These are phyloP conservation scores for Drosophila formosana DNA, from an alignment of 2,888 invertebrate genomes.

Conservation along the genomic window DNA sequence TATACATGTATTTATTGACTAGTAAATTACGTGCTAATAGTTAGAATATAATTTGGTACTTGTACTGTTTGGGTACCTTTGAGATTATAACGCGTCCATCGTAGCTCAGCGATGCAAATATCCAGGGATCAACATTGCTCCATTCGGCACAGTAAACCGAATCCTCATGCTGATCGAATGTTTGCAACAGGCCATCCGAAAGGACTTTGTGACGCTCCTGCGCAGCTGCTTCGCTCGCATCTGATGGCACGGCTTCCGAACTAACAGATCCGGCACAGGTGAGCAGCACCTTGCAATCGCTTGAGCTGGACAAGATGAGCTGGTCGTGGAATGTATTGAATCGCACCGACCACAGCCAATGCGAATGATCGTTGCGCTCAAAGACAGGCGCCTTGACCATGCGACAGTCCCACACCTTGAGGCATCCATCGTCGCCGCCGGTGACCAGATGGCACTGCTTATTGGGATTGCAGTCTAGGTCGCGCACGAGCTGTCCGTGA, in stretches of 20 bases:
- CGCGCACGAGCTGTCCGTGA: slow-evolving; percentile 94
- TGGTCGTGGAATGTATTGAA: slow-evolving; percentile 99
- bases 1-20: slow-evolving; percentile 13
- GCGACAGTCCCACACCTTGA: slow-evolving; percentile 98
- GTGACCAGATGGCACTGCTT: slow-evolving; percentile 97
- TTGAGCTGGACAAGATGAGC: slow-evolving; percentile 95
- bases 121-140: slow-evolving; percentile 99
- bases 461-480: slow-evolving; percentile 99
- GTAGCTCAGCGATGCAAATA: slow-evolving; percentile 98
- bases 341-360: slow-evolving; percentile 97
- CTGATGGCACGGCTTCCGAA: slow-evolving; percentile 87
- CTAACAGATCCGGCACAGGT: slow-evolving; percentile 95
- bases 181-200: slow-evolving; percentile 95
- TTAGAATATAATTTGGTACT: slow-evolving; percentile 95
- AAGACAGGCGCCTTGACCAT: slow-evolving; percentile 92
- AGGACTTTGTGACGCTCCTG: slow-evolving; percentile 76
- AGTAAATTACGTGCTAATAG: slow-evolving; percentile 52
- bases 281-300: slow-evolving; percentile 96
- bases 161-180: slow-evolving; percentile 98
- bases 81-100: slow-evolving; percentile 98
- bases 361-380: slow-evolving; percentile 93
- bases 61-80: slow-evolving; percentile 96
- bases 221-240: slow-evolving; percentile 31
- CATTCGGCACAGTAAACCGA: slow-evolving; percentile 99
- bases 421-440: slow-evolving; percentile 97